phyloP scores from a whole-genome alignment of 2,113 vertebrate genomes.

The Rallus limicola region DNA sequence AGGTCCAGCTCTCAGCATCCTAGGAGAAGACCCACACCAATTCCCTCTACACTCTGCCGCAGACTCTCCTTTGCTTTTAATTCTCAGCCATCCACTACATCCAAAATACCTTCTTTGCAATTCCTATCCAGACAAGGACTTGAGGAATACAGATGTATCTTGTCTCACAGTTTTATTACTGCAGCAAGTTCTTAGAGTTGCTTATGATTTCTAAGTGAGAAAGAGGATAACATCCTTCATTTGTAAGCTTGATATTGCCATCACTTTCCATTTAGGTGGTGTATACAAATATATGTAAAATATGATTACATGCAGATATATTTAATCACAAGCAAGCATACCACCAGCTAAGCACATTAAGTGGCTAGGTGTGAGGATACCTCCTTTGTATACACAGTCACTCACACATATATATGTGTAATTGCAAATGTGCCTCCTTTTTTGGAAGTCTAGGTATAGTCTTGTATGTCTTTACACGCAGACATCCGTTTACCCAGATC shows the following conservation, averaged over 20 bases:
- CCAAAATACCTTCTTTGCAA: neutral
- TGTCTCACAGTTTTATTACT: neutral
- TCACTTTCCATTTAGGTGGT: neutral
- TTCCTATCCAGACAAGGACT: neutral
- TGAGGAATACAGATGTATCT: neutral
- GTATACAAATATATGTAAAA: slow-evolving; percentile 1
- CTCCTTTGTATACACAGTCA: neutral
- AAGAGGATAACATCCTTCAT: neutral
- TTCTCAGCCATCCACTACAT: neutral
- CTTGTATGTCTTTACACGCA: neutral
- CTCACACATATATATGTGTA: neutral
- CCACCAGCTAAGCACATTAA: neutral
- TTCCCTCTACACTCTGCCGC: neutral
- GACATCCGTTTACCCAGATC: slow-evolving; percentile 1
- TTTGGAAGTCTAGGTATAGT: neutral
- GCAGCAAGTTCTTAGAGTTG: neutral
- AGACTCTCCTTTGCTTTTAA: neutral
- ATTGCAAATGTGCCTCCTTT: neutral
- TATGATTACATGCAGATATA: neutral
- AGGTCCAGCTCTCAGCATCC: neutral
- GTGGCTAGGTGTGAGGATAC: neutral
- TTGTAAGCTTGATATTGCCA: neutral
- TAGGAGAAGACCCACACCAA: neutral
- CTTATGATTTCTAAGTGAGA: neutral
- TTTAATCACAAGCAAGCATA: neutral